These are phyloP conservation scores for Sycophila texana DNA, from an alignment of 2,888 invertebrate species.

Conservation along the genomic window DNA sequence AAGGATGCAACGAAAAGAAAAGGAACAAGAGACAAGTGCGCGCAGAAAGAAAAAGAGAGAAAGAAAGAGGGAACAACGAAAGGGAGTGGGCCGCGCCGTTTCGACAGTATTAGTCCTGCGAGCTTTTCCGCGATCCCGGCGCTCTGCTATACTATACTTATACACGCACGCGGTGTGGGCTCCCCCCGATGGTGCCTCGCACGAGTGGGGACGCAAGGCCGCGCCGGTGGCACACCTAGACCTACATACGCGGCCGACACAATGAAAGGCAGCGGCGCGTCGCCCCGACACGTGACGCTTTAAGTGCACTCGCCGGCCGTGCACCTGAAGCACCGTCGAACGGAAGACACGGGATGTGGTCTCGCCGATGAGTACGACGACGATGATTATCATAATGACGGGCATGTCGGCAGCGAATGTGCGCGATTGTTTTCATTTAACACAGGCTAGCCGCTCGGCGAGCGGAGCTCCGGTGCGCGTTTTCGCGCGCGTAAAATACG, in stretches of 20 bases:
- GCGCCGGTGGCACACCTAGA: conserved; percentile 64
- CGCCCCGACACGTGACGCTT: background rate
- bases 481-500: too few relatives aligned
- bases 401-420: too few relatives aligned
- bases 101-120: background rate
- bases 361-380: background rate
- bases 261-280: conserved; percentile 9
- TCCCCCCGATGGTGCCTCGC: background rate
- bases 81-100: background rate
- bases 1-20: background rate
- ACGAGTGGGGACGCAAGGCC: background rate
- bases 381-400: background rate
- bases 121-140: background rate
- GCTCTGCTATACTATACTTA: conserved; percentile 31
- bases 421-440: too few relatives aligned
- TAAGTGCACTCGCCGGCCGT: background rate
- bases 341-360: background rate
- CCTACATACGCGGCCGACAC: conserved; percentile 62
- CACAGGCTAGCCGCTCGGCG: too few relatives aligned
- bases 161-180: conserved; percentile 62
- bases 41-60: background rate
- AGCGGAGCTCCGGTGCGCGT: too few relatives aligned
- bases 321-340: background rate
- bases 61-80: too few relatives aligned
- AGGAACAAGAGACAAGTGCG: background rate